These are phyloP conservation scores for Lithobates sylvaticus DNA, from an alignment of 2,797 vertebrate genomes.

Conservation along the genomic window DNA sequence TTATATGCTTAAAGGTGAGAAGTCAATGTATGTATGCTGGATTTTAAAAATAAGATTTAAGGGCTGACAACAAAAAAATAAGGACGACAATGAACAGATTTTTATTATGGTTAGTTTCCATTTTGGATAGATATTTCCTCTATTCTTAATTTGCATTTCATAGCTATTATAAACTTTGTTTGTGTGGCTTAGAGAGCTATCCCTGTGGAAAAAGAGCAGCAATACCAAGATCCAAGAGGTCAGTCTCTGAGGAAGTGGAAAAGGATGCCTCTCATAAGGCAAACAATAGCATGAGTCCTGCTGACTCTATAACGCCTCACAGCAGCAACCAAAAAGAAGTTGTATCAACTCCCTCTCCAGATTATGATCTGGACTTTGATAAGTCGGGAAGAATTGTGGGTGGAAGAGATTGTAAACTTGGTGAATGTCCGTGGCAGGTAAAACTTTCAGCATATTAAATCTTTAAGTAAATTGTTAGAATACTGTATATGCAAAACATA, in stretches of 20 bases:
- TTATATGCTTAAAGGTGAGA: too few relatives aligned
- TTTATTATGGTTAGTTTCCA: too few relatives aligned
- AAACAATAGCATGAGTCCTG: neutral
- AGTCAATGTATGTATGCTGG: too few relatives aligned
- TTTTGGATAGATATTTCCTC: neutral
- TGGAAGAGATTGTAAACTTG: conserved; percentile 77
- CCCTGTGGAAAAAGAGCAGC: conserved; percentile 74
- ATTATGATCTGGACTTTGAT: accelerated
- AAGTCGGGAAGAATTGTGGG: conserved; percentile 77
- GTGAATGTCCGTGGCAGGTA: conserved; percentile 89
- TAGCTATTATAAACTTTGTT: neutral
- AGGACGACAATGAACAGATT: too few relatives aligned
- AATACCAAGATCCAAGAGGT: conserved; percentile 64
- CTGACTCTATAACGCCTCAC: neutral
- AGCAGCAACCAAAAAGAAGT: neutral
- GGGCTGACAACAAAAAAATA: too few relatives aligned
- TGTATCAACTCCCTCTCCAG: neutral
- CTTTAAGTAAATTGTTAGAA: too few relatives aligned
- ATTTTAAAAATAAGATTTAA: too few relatives aligned
- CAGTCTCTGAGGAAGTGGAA: neutral
- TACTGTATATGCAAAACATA: too few relatives aligned
- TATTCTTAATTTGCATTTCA: neutral
- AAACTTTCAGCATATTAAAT: conserved; percentile 4
- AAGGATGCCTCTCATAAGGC: accelerated
- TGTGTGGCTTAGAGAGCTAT: conserved; percentile 76